Conservation (phyloP, 2,888 invertebrate genomes). For the Abscondita cerata region DNA sequence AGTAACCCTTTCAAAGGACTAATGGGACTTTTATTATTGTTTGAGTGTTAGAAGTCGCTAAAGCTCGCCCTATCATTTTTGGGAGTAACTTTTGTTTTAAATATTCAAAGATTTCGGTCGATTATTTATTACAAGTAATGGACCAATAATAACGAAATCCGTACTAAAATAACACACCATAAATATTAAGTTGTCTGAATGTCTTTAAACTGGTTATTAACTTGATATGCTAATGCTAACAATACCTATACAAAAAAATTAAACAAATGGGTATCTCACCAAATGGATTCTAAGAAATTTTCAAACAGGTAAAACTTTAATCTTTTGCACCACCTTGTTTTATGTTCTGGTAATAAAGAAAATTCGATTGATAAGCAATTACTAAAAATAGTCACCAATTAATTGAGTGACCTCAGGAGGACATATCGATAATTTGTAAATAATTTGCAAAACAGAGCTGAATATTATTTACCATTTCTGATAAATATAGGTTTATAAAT, state of each 20-base stretch:
- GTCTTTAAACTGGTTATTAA: not conserved
- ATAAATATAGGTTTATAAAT: too few relatives aligned
- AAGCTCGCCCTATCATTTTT: slow-evolving; percentile 4
- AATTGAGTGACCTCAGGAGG: too few relatives aligned
- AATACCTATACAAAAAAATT: not conserved
- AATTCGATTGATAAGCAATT: too few relatives aligned
- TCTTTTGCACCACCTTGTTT: too few relatives aligned
- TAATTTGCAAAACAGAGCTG: too few relatives aligned
- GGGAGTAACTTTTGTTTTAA: not conserved
- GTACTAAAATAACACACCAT: not conserved
- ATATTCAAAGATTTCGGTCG: not conserved
- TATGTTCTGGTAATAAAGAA: too few relatives aligned
- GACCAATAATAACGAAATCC: not conserved
- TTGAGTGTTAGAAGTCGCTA: slow-evolving; percentile 18
- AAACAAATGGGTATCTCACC: not conserved
- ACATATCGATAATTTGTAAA: too few relatives aligned
- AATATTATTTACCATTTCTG: too few relatives aligned
- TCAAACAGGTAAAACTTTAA: too few relatives aligned
- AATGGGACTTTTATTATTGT: slow-evolving; percentile 30
- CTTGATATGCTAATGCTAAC: slow-evolving; percentile 8
- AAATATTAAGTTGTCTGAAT: slow-evolving; percentile 5
- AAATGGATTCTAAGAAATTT: slow-evolving; percentile 14
- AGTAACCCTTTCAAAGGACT: slow-evolving; percentile 21
- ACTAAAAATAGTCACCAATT: too few relatives aligned
- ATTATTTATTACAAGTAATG: not conserved